Base-by-base conservation (phyloP, 2,888 invertebrate species). In the Drosophila barbarae region DNA sequence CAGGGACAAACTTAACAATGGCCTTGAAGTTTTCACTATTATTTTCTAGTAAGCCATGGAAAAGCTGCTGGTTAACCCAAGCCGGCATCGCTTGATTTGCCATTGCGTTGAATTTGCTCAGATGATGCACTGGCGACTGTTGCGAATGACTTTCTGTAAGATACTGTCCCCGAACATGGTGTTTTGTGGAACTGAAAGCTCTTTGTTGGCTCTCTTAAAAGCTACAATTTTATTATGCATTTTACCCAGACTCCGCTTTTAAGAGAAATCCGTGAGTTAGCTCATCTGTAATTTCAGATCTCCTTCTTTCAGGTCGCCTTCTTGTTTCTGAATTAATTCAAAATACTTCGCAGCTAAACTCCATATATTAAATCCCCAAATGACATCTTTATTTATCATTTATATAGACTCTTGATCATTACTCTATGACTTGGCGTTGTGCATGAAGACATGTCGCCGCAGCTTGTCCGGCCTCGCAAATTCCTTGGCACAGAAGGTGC, bases 391-490 rank as follows among this genome's bases (percentile, higher is more conserved):
- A 35, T 35, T 35, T 5, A 10, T 30, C 21, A 51, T 12, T 28
- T 36, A n/a, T 21, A 10, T 5, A 36, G n/a, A 30, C 9, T 12
- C 12, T 30, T 12, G 10, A 36, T 35, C 8, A 50, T 3, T 53
- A 54, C 12, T 15, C 52, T 74, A 79, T 26, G 72, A 66, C 49
- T 84, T 84, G 13, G 69, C 75, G 21, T 81, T 84, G 38, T 79
- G 79, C 67, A 81, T 79, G 30, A 78, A 76, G 8, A 84, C 82
- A 55, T 79, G 79, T 1, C 83, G 74, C 15, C 76, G 56, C 0
- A 84, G 52, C 32, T 79, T 79, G 21, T 92, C 92, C 64, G 92
- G 92, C 4, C 92, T 90, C 0, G 92, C 91, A 72, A 92, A 92
- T 1, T 91, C 92, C 90, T 88, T 88, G 28, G 81, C 79, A 55